Base-by-base conservation (phyloP, 1,140 invertebrate genomes). In the Drosophila bipectinata region DNA sequence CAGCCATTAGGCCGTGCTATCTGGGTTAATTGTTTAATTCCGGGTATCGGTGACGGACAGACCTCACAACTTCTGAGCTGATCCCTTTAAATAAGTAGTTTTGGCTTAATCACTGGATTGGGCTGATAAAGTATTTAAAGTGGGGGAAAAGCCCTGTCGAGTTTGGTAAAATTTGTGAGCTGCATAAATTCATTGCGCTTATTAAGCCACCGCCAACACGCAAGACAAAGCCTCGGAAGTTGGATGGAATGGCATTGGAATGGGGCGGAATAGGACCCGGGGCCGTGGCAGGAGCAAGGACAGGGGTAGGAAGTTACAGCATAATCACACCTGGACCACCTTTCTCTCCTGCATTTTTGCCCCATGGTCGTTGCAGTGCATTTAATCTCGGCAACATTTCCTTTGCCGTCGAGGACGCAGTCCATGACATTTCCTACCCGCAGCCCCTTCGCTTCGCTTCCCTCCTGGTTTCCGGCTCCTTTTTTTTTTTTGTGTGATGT, bases 331-430 rank as follows among this genome's bases (percentile, higher is more conserved):
- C 78, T 60, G 61, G 78, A 80, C 81, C 80, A 87, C 58, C 82
- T 78, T 75, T 67, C 78, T 6, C 59, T 12, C 34, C 41, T 47
- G 24, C 41, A 39, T 34, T 54, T 41, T 39, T 51, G 49, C 45
- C 32, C 32, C 67, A 53, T 54, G 49, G 58, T 32, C 49, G 48
- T 49, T 66, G 83, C 63, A 58, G 78, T 58, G 75, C 75, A 87
- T 87, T 87, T 87, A 87, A 87, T 87, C 82, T 87, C 78, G 75
- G 56, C 71, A 88, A 72, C 82, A 72, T 87, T 87, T 87, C 82
- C 83, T 87, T 88, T 83, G 54, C 62, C 63, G 62, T 45, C 72
- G 72, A 75, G 54, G 72, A 75, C 72, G 71, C 71, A 75, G 72
- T 45, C 76, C 68, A 79, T 82, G 83, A 87, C 82, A 82, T 88